Base-by-base conservation (phyloP, 2,797 vertebrate species). In the Huso huso region DNA sequence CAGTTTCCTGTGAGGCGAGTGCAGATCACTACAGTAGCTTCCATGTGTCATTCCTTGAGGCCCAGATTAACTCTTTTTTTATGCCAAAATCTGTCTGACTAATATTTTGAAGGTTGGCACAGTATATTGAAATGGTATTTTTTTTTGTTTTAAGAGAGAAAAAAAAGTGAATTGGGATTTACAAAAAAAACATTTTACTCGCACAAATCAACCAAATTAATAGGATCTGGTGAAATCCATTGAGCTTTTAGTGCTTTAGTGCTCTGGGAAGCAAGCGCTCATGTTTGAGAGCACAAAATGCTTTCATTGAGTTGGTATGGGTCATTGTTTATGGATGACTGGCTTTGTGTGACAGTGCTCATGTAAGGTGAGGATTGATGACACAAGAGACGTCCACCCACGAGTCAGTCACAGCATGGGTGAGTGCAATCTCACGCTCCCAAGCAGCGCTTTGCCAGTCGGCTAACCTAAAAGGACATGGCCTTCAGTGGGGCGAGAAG, bases 41-140 rank as follows among this genome's bases (percentile, higher is more conserved):
- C 71, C 80, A 69, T 75, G 71, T 77, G 77, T 79, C 71, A 78
- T 84, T 80, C 83, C 85, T 85, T 76, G 78, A 87, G 87, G 88
- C 87, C 79, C 77, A 78, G 80, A 82, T 84, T 84, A 76, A 83
- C 81, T 84, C 78, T 79, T 78, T 83, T 66, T 68, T 80, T 67
- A 73, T 74, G 71, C 75, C 79, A 78, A 82, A 83, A 87, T 77
- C 58, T 83, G 67, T 78, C 76, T 83, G 77, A 77, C 70, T 83
- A 78, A 82, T 83, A 75, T 83, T 84, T 79, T 75, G 73, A 77
- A 72, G 73, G 66, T 73, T 78, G 76, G 75, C 80, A 81, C 70
- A 75, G 76, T 72, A 77, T 75, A 84, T 78, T 76, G 74, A 73
- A 73, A 75, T 75, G 74, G 69, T 78, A 79, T 83, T 73, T 78